These are phyloP conservation scores for Myotis vivesi DNA, from an alignment of 2,797 vertebrate species.

Conservation along the genomic window DNA sequence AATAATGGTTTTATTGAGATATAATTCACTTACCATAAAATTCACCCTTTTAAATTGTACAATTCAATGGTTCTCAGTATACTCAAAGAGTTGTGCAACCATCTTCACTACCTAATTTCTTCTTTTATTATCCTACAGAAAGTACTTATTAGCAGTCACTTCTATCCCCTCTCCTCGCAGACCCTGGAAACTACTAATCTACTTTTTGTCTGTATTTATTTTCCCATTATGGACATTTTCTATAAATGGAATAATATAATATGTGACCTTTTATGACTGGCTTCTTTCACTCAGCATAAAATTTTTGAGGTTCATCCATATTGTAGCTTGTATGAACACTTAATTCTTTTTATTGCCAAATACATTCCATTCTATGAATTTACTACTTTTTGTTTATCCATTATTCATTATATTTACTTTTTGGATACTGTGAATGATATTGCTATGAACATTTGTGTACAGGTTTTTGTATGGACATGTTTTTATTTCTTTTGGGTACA, in stretches of 20 bases:
- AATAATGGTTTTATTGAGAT: not conserved
- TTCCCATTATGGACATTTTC: not conserved
- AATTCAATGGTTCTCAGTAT: not conserved
- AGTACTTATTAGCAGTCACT: not conserved
- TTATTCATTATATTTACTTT: not conserved
- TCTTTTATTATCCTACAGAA: not conserved
- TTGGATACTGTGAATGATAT: not conserved
- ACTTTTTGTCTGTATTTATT: not conserved
- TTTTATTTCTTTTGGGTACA: not conserved
- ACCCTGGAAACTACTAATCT: not conserved
- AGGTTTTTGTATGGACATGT: not conserved
- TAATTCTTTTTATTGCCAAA: not conserved
- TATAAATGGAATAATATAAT: not conserved
- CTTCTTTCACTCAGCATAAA: not conserved
- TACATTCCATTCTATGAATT: not conserved
- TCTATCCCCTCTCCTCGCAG: fast-evolving
- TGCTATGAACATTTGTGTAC: not conserved
- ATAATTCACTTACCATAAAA: not conserved
- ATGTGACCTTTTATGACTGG: not conserved
- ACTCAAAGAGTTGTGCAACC: not conserved
- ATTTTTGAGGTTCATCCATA: not conserved
- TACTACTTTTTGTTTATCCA: not conserved
- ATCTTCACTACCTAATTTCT: not conserved
- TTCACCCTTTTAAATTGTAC: not conserved
- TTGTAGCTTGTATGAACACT: not conserved